Evolutionary conservation across 2,888 invertebrate genomes (phyloP).

Genomic region (Drosophila helvetica): DNA sequence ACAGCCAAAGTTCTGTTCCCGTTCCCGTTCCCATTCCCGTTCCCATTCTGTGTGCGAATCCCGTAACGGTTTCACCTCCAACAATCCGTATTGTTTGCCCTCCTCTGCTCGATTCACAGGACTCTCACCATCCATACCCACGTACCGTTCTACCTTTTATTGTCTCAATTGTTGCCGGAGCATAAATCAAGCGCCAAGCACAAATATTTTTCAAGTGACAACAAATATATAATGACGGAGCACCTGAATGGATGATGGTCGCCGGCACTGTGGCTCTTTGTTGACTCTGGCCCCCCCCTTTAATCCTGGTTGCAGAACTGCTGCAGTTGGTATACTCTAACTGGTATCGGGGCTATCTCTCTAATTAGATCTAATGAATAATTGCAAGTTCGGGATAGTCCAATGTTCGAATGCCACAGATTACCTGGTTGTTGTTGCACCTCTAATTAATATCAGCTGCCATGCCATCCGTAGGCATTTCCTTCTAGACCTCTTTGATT

Average conservation of each 20-base stretch:
- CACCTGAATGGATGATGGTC: constrained; percentile 37
- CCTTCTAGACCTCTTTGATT: no score
- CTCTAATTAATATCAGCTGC: no score
- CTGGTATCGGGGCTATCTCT: not conserved
- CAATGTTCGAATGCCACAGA: no score
- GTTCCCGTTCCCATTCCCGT: constrained; percentile 11
- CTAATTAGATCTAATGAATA: constrained; percentile 6
- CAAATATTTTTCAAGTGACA: constrained; percentile 76
- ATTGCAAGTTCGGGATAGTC: not conserved
- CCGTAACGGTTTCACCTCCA: constrained; percentile 17
- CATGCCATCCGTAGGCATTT: no score
- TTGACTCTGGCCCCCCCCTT: constrained; percentile 25
- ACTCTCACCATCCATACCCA: constrained; percentile 10
- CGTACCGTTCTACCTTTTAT: not conserved
- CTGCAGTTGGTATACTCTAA: constrained; percentile 18
- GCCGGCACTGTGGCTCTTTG: constrained; percentile 13
- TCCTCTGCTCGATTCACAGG: constrained; percentile 54
- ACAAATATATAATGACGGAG: constrained; percentile 75
- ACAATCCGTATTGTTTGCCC: constrained; percentile 64
- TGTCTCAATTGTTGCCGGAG: constrained; percentile 35
- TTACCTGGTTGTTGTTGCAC: no score
- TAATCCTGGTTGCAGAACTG: not conserved
- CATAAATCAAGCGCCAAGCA: constrained; percentile 77
- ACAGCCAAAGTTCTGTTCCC: constrained; percentile 34
- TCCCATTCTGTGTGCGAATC: not conserved